These are phyloP conservation scores for Streptopelia turtur DNA, from an alignment of 2,797 vertebrate genomes.

Conservation along the genomic window DNA sequence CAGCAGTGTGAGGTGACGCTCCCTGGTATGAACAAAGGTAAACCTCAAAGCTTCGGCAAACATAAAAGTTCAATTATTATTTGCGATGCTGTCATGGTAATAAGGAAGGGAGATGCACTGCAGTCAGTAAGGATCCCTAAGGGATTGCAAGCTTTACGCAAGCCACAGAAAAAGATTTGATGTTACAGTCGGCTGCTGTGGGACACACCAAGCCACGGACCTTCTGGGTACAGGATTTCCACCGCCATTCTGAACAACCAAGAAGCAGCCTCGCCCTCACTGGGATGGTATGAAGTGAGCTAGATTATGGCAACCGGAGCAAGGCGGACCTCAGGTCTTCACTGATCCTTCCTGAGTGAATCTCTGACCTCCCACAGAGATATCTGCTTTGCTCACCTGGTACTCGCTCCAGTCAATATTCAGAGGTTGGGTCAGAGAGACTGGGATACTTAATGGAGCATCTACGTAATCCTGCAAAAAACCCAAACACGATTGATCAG, in stretches of 20 bases:
- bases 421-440: conserved; percentile 87
- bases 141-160: neutral
- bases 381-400: conserved; percentile 83
- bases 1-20: neutral
- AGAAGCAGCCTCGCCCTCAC: neutral
- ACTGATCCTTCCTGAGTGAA: neutral
- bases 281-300: neutral
- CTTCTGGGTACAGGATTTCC: neutral
- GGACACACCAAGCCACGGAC: neutral
- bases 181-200: neutral
- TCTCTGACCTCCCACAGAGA: neutral
- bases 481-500: neutral
- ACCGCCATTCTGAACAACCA: neutral
- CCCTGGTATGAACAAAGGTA: neutral
- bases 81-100: neutral
- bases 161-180: neutral
- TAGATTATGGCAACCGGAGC: neutral
- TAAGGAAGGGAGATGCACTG: neutral
- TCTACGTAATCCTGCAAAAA: conserved; percentile 92
- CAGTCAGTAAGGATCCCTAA: neutral
- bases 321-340: neutral
- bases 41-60: neutral
- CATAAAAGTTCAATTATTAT: neutral
- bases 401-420: conserved; percentile 97
- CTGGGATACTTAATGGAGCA: conserved; percentile 94